Evolutionary conservation across 1,140 invertebrate genomes (phyloP).

Genomic region (Cotesia typhae): DNA sequence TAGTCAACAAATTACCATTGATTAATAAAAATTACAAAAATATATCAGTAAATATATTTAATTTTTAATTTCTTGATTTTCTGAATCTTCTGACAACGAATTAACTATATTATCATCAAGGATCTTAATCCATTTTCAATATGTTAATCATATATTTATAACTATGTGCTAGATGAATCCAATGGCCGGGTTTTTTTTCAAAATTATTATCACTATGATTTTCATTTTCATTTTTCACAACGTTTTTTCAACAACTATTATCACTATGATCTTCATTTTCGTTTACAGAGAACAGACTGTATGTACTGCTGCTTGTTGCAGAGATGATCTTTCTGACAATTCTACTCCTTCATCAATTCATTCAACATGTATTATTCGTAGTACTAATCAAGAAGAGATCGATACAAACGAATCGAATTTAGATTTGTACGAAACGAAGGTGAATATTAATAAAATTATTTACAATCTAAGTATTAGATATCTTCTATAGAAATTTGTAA

Average conservation of each 20-base stretch:
- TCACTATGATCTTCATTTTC: slow-evolving; percentile 17
- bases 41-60: no score
- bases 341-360: slow-evolving; percentile 57
- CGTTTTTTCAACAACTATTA: neutral
- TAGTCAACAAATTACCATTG: no score
- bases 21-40: no score
- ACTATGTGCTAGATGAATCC: no score
- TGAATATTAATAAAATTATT: slow-evolving; percentile 34
- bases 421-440: slow-evolving; percentile 59
- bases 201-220: slow-evolving; percentile 1
- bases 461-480: neutral
- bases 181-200: no score
- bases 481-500: no score
- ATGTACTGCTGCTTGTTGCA: slow-evolving; percentile 61
- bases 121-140: no score
- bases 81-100: no score
- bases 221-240: slow-evolving; percentile 2
- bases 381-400: slow-evolving; percentile 50
- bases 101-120: no score
- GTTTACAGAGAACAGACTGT: slow-evolving; percentile 56
- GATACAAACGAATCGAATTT: slow-evolving; percentile 56
- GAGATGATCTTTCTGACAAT: slow-evolving; percentile 59
- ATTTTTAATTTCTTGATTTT: no score
- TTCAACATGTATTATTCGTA: slow-evolving; percentile 51
- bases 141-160: no score